phyloP scores from a whole-genome alignment of 2,797 vertebrate genomes.

The Ataeniobius toweri region DNA sequence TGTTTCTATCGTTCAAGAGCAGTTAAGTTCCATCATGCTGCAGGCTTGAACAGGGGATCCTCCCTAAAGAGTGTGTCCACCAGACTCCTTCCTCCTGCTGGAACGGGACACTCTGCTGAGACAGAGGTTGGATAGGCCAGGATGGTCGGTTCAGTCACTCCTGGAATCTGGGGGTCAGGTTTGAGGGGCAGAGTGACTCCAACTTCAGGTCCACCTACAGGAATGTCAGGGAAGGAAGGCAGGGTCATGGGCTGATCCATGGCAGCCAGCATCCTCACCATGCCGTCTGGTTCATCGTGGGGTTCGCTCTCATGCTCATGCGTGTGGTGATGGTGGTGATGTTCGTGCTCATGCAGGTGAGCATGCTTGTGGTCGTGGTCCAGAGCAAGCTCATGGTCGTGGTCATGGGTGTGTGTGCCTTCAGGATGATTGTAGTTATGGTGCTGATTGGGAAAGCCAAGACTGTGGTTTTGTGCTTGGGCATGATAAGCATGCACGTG shows the following conservation, averaged over 20 bases:
- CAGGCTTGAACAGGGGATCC: slow-evolving; percentile 68
- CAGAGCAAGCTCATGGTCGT: slow-evolving; percentile 77
- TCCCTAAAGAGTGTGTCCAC: slow-evolving; percentile 59
- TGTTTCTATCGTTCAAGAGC: neutral
- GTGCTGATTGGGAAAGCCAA: slow-evolving; percentile 54
- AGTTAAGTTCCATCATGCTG: slow-evolving; percentile 26
- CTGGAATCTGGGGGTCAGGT: slow-evolving; percentile 71
- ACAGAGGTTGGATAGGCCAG: slow-evolving; percentile 52
- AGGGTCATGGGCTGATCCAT: slow-evolving; percentile 49
- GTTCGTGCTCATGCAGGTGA: slow-evolving; percentile 79
- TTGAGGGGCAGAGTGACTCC: slow-evolving; percentile 54
- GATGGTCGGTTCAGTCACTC: slow-evolving; percentile 58
- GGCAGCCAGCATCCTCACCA: slow-evolving; percentile 47
- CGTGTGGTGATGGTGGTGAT: slow-evolving; percentile 79
- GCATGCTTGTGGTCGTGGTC: slow-evolving; percentile 78
- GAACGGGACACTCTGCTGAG: slow-evolving; percentile 59
- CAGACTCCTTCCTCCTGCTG: fast-evolving
- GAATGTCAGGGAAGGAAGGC: slow-evolving; percentile 59
- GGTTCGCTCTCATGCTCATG: slow-evolving; percentile 39
- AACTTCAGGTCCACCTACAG: neutral
- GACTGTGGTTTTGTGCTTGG: slow-evolving; percentile 70
- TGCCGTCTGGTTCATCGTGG: slow-evolving; percentile 58
- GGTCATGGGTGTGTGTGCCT: slow-evolving; percentile 68
- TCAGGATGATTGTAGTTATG: slow-evolving; percentile 67
- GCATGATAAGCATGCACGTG: slow-evolving; percentile 72